Evolutionary conservation across 2,797 vertebrate genomes (phyloP).

Genomic region (Lepus townsendii): DNA sequence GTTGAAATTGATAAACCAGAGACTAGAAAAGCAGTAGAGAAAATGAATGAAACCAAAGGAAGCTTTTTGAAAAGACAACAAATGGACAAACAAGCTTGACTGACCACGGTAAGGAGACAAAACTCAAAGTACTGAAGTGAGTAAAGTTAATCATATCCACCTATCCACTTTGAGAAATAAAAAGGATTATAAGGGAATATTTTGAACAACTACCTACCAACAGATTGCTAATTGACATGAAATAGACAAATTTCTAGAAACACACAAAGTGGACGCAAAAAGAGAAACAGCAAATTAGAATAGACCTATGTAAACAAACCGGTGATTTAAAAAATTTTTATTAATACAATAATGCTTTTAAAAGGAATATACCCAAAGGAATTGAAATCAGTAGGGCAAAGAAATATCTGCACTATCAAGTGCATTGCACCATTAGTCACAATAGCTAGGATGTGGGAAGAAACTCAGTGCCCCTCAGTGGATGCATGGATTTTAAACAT

Average conservation of each 20-base stretch:
- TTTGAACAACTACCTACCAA: not conserved
- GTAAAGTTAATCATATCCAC: not conserved
- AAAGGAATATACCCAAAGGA: too few species aligned
- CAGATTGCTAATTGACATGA: not conserved
- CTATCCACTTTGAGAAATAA: not conserved
- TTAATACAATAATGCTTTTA: too few species aligned
- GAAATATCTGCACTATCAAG: too few species aligned
- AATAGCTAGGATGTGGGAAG: too few species aligned
- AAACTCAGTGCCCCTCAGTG: too few species aligned
- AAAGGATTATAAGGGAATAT: not conserved
- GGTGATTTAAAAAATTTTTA: not conserved
- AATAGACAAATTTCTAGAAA: not conserved
- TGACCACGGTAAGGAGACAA: not conserved
- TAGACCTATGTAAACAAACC: not conserved
- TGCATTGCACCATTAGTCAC: too few species aligned
- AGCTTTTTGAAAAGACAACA: not conserved
- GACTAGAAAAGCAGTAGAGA: not conserved
- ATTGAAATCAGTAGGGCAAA: too few species aligned
- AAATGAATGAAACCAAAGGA: not conserved
- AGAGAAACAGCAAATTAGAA: not conserved
- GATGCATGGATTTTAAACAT: too few species aligned
- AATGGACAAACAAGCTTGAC: not conserved
- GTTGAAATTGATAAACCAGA: not conserved
- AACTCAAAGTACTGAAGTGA: not conserved
- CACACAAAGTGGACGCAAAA: not conserved